Percentiles rank a stretch among this genome's conserved stretches.
These are phyloP conservation scores for Ctenosaura bakeri DNA, from an alignment of 2,797 vertebrate species.

Conservation along the genomic window DNA sequence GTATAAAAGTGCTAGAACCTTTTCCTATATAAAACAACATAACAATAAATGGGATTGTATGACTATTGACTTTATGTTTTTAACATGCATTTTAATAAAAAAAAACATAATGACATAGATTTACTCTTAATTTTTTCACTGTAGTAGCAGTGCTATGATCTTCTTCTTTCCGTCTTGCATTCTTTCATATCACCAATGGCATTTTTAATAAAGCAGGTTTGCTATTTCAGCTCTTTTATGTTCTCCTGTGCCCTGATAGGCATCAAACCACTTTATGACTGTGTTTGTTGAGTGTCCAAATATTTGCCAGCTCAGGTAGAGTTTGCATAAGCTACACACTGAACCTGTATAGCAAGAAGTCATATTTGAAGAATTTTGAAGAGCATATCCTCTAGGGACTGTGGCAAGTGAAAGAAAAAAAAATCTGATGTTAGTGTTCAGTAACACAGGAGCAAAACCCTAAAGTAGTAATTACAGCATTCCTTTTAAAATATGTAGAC, in stretches of 20 bases:
- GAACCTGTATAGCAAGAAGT: constrained; percentile 45
- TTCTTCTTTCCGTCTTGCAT: constrained; percentile 14
- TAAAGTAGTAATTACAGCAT: not conserved
- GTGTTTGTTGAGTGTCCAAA: constrained; percentile 70
- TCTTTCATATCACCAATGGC: constrained; percentile 41
- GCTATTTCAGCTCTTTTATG: constrained; percentile 21
- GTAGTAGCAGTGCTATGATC: not conserved
- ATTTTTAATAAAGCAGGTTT: constrained; percentile 40
- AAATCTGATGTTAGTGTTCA: not conserved
- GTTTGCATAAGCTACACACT: constrained; percentile 63
- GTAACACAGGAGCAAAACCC: not conserved
- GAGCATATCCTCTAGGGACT: constrained; percentile 25
- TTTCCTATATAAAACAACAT: not conserved
- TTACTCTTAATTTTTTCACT: not conserved
- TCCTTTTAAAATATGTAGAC: constrained; percentile 4
- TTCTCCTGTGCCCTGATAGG: constrained; percentile 62
- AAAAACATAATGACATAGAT: not conserved
- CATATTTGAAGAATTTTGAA: constrained; percentile 46
- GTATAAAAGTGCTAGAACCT: not conserved
- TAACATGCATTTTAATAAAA: not conserved
- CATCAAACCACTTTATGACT: constrained; percentile 39
- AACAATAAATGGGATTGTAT: too few species aligned
- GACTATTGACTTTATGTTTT: too few species aligned
- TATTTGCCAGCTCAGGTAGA: constrained; percentile 72
- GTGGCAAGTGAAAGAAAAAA: constrained; percentile 52